Conservation (phyloP, 2,888 invertebrate genomes). For the Drosophila lacicola region DNA sequence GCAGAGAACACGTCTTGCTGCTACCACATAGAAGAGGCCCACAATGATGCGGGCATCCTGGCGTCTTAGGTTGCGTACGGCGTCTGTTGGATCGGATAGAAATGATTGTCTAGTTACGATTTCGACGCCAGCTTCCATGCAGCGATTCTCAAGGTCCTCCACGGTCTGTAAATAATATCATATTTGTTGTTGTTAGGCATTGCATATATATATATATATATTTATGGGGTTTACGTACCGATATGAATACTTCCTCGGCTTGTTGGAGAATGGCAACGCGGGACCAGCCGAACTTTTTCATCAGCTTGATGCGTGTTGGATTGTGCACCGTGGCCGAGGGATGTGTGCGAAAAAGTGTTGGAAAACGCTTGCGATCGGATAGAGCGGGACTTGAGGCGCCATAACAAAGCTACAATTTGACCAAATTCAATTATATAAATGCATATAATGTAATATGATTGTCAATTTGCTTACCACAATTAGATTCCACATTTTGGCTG, state of each 20-base stretch:
- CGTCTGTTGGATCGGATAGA: constrained; percentile 97
- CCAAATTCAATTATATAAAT: constrained; percentile 1
- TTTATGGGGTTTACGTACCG: constrained; percentile 87
- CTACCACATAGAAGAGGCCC: constrained; percentile 99
- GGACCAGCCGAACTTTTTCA: constrained; percentile 99
- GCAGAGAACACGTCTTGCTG: constrained; percentile 97
- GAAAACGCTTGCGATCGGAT: constrained; percentile 98
- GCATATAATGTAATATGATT: neutral
- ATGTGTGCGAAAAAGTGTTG: constrained; percentile 99
- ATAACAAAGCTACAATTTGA: constrained; percentile 92
- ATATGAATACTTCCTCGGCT: constrained; percentile 98
- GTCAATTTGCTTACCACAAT: constrained; percentile 92
- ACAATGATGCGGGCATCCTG: constrained; percentile 99
- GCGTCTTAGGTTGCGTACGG: constrained; percentile 95
- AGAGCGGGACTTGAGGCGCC: constrained; percentile 99
- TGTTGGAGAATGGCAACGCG: constrained; percentile 98
- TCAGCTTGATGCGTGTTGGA: constrained; percentile 97
- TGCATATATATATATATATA: neutral
- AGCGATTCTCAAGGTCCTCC: constrained; percentile 97
- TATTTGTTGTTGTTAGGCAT: too few relatives aligned
- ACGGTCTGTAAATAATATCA: constrained; percentile 90
- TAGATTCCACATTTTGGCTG: constrained; percentile 99
- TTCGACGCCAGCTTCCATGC: constrained; percentile 96
- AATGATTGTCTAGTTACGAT: constrained; percentile 98
- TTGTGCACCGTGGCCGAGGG: constrained; percentile 99